Base-by-base conservation (phyloP, 2,113 vertebrate species). In the Epinephelus moara region DNA sequence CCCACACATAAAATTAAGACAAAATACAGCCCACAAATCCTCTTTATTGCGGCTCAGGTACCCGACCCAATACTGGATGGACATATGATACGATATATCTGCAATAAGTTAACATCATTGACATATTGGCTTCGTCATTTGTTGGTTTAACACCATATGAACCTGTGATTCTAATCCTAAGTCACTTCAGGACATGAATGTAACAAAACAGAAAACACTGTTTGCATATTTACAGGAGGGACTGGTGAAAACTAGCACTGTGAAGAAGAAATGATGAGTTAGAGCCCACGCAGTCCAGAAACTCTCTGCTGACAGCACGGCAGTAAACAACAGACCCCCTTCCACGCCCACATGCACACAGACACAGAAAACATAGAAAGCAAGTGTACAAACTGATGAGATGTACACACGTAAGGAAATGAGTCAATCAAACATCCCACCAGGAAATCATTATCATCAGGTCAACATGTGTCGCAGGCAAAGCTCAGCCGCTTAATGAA, bases 271-370 rank as follows among this genome's bases (percentile, higher is more conserved):
- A 45, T 6, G 52, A 83, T 59, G 84, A 87, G n/a, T 81, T 82
- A n/a, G 75, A 84, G 73, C 86, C 75, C 86, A 87, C 75, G 2
- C 82, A 78, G 77, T 73, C 55, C 82, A 78, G 61, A 78, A 78
- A 84, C 64, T 85, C 70, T 82, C 78, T 72, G 56, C 64, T 78
- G 55, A 79, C 88, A 84, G 70, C 69, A 80, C 18, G 12, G 21
- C 87, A 75, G 71, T 75, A 70, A 89, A 91, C 73, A 89, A 78
- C 80, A 75, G 84, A 81, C 53, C 75, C 23, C 30, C 37, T 33
- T 67, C 30, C 53, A 61, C 87, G 21, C 82, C 57, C 81, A 72
- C 88, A 14, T 8, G 57, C 55, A 59, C 59, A 63, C 30, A 60
- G 70, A 69, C 50, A 75, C 45, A 75, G 37, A 66, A 75, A 67